Base-by-base conservation (phyloP, 2,113 vertebrate species). In the Corythornis vintsioides region DNA sequence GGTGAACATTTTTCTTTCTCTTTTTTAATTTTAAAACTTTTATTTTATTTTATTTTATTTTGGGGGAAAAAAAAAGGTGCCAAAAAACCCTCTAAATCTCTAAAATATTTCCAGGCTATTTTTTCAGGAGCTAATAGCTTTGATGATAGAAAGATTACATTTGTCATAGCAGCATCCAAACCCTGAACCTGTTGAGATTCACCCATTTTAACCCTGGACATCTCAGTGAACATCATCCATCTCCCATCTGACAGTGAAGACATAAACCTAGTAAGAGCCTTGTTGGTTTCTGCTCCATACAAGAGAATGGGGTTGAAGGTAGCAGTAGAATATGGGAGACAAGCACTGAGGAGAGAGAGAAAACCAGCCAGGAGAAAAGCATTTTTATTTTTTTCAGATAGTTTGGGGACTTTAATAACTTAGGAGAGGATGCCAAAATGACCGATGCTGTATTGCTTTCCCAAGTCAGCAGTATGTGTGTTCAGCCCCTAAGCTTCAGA, bases 211-310 rank as follows among this genome's bases (percentile, higher is more conserved):
- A 92, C 85, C 87, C 85, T 69, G 35, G 74, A 87, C 81, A 95
- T 90, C 84, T 83, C 78, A 10, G 88, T 61, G 78, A 92, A 90
- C 88, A 92, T 94, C 92, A 89, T 92, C 66, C 88, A 90, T 94
- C 86, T 94, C 90, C 61, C 83, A 82, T 76, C 48, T 74, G 79
- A 83, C 66, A 93, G 74, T 0, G 11, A 87, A 88, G 78, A 92
- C 65, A 73, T 75, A 73, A 90, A 66, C 18, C 22, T 90, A 88
- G 92, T 86, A 89, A 93, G 4, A 93, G 67, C 82, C 90, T 88
- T 90, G 66, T 96, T 96, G 95, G 95, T 96, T 97, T 97, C 96
- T 97, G 96, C 95, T 95, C 96, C 96, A 96, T 97, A 96, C 93
- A 93, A 94, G 64, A 89, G 61, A 95, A 84, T 0, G 83, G 93